phyloP scores from a whole-genome alignment of 2,888 invertebrate species.

The Philopedon plagiatum region DNA sequence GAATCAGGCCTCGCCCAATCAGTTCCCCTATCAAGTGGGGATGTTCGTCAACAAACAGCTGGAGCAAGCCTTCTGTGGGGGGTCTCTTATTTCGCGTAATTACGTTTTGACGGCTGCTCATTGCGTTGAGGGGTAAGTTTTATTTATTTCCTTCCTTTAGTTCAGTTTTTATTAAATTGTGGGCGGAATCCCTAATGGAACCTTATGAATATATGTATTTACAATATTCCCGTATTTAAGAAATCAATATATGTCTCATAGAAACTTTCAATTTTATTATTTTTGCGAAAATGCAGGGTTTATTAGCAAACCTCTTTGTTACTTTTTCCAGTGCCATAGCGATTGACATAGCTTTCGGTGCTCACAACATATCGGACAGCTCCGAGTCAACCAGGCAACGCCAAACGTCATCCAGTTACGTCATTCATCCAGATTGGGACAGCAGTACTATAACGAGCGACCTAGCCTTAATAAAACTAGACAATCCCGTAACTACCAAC shows the following conservation, averaged over 20 bases:
- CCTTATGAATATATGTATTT: too few species aligned
- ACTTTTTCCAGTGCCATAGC: constrained; percentile 36
- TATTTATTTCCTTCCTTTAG: too few species aligned
- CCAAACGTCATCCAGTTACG: constrained; percentile 56
- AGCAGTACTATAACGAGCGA: constrained; percentile 65
- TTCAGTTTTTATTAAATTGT: too few species aligned
- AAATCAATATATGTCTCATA: too few species aligned
- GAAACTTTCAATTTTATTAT: too few species aligned
- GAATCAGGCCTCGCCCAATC: constrained; percentile 36
- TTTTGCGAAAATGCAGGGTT: too few species aligned
- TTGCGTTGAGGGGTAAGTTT: constrained; percentile 43
- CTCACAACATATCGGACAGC: constrained; percentile 61
- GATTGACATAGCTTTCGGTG: constrained; percentile 54
- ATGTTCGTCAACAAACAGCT: constrained; percentile 29
- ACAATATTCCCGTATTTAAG: too few species aligned
- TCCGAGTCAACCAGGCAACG: constrained; percentile 55
- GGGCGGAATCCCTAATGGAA: too few species aligned
- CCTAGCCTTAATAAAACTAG: constrained; percentile 60
- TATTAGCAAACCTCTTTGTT: too few species aligned
- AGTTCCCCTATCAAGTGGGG: constrained; percentile 48
- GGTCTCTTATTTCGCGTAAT: constrained; percentile 43
- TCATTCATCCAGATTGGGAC: constrained; percentile 66
- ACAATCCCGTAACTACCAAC: constrained; percentile 5
- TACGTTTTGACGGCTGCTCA: constrained; percentile 51
- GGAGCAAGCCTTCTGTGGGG: constrained; percentile 43